Percentiles rank a stretch among this genome's conserved stretches.
These are phyloP conservation scores for Gopherus evgoodei DNA, from an alignment of 2,113 vertebrate genomes.

Conservation along the genomic window DNA sequence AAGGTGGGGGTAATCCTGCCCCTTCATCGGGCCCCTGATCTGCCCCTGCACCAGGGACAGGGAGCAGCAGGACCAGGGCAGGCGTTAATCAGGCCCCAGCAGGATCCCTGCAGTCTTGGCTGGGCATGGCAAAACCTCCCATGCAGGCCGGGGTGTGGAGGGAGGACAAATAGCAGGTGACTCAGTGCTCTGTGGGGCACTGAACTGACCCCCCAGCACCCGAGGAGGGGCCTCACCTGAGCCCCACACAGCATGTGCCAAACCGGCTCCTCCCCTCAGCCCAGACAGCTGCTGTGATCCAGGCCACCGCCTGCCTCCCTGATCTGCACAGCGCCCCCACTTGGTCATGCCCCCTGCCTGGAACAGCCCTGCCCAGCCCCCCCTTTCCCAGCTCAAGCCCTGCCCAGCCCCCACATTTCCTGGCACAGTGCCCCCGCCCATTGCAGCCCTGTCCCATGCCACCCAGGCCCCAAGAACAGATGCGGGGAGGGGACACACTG, in stretches of 20 bases:
- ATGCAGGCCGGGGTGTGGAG: background rate
- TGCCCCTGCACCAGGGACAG: background rate
- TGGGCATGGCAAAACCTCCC: background rate
- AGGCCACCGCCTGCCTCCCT: background rate
- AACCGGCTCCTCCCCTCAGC: background rate
- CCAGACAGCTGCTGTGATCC: no score
- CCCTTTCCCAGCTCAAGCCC: background rate
- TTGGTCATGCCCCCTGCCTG: accelerated
- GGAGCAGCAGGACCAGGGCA: no score
- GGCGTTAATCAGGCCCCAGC: no score
- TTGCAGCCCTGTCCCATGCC: background rate
- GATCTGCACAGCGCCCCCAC: background rate
- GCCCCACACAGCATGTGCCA: background rate
- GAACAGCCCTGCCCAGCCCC: accelerated
- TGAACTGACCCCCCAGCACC: no score
- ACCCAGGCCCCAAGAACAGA: accelerated
- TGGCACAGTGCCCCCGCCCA: no score
- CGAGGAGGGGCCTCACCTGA: no score
- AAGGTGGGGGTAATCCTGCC: background rate
- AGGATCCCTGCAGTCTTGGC: background rate
- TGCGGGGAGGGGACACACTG: no score
- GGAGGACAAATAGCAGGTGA: background rate
- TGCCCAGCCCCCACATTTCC: no score
- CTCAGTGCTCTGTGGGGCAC: no score
- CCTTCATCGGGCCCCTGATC: no score